Evolutionary conservation across 2,888 invertebrate species (phyloP), one percentile per base, ranked within the genome.

Genomic region (Byasa hedistus): DNA sequence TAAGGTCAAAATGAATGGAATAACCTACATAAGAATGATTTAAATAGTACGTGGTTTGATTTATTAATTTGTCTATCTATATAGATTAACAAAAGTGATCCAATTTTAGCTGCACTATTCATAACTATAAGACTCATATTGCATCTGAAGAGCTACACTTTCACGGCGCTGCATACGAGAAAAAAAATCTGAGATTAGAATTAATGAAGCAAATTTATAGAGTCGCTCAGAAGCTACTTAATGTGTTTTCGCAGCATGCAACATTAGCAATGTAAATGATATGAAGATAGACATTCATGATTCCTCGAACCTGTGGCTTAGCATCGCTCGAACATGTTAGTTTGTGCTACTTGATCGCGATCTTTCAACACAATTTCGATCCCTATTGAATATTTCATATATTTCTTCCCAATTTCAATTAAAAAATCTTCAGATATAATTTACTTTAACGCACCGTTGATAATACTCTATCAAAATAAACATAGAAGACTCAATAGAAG

Each of bases 251-350:
- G 75, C 79, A 76, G 76, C 76, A 75, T 74, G 81, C 78, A 76
- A 77, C 76, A 81, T 84, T 85, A 79, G 73, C 79, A 81, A 81
- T 80, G 80, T 79, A 81, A 82, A 82, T 81, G 74, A 81, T 77
- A 76, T 73, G 74, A 74, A 66, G 67, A 75, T 70, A 75, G 73
- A 71, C 74, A 72, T 72, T 73, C 74, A 75, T 69, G 75, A 76
- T 82, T 80, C 79, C 68, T 68, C 72, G 80, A 79, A 81, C 66
- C 66, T 54, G 27, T n/a, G 48, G 57, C 57, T 27, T 66, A 61
- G 65, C 57, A 57, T 27, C 19, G 51, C 5, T 24, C 23, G 21
- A 39, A 60, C 44, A 21, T 61, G 54, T 51, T 55, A 65, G 39
- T 44, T 36, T 56, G 44, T 44, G 39, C 17, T 61, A 61, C 60